Conservation (phyloP, 1,140 invertebrate genomes). For the Anadara kagoshimensis region DNA sequence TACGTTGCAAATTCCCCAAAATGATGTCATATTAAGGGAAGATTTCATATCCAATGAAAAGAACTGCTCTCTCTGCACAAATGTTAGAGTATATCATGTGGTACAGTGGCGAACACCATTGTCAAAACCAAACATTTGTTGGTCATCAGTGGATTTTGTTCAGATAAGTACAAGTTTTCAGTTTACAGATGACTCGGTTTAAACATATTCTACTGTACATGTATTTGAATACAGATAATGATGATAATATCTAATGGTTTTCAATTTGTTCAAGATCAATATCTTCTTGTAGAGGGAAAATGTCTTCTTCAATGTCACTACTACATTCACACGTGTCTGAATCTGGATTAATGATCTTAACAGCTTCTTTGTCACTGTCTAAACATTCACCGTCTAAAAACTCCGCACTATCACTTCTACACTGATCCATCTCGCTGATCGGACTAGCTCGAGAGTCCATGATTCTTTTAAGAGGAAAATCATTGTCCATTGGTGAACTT, state of each 20-base stretch:
- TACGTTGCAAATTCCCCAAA: too few species aligned
- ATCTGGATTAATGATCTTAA: slow-evolving; percentile 54
- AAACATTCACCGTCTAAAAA: slow-evolving; percentile 43
- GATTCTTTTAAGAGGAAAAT: slow-evolving; percentile 42
- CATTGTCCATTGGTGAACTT: slow-evolving; percentile 60
- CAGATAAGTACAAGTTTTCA: too few species aligned
- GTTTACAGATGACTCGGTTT: too few species aligned
- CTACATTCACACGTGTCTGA: slow-evolving; percentile 31
- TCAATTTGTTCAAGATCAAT: slow-evolving; percentile 67
- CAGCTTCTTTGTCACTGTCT: slow-evolving; percentile 44
- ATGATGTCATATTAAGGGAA: too few species aligned
- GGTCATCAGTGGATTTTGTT: too few species aligned
- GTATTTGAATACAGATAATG: too few species aligned
- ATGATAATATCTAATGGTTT: slow-evolving; percentile 43
- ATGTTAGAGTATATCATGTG: too few species aligned
- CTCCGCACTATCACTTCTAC: slow-evolving; percentile 45
- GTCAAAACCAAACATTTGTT: too few species aligned
- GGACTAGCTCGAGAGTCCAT: slow-evolving; percentile 41
- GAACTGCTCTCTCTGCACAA: too few species aligned
- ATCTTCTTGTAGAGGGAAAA: slow-evolving; percentile 59
- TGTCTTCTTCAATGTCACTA: slow-evolving; percentile 45
- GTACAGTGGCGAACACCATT: too few species aligned
- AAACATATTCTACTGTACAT: too few species aligned
- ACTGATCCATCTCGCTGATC: slow-evolving; percentile 41
- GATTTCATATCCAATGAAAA: too few species aligned